These are phyloP conservation scores for Leptopilina boulardi DNA, from an alignment of 1,140 invertebrate species.

Conservation along the genomic window DNA sequence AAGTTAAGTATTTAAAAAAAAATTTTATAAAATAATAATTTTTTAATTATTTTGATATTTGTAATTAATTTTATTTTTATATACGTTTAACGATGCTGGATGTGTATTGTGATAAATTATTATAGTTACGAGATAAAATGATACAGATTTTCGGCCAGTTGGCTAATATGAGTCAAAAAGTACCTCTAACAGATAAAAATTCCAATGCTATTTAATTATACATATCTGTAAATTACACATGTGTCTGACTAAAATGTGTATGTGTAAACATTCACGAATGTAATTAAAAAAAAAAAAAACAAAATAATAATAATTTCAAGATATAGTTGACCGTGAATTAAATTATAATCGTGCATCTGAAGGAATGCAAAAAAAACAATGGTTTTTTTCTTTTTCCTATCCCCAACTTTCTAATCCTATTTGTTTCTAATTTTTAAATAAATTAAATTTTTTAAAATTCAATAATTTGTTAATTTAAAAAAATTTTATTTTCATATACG, in stretches of 20 bases:
- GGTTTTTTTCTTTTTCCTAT: background rate
- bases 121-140: constrained; percentile 10
- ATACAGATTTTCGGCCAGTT: constrained; percentile 12
- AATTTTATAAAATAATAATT: background rate
- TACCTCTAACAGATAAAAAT: constrained; percentile 27
- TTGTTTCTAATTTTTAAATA: too few species aligned
- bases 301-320: too few species aligned
- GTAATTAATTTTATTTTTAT: background rate
- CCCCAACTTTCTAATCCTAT: background rate
- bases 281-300: constrained; percentile 21
- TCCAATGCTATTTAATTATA: constrained; percentile 15
- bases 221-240: constrained; percentile 27
- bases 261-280: constrained; percentile 18
- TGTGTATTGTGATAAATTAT: background rate
- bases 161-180: constrained; percentile 30
- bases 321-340: constrained; percentile 50
- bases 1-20: too few species aligned
- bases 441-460: too few species aligned
- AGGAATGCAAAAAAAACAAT: background rate
- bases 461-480: too few species aligned
- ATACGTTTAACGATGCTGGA: background rate
- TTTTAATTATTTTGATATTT: background rate
- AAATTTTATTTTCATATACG: too few species aligned
- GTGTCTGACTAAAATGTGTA: constrained; percentile 30
- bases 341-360: constrained; percentile 46